Evolutionary conservation across 1,140 invertebrate genomes (phyloP).

Genomic region (Drosophila setifemur): DNA sequence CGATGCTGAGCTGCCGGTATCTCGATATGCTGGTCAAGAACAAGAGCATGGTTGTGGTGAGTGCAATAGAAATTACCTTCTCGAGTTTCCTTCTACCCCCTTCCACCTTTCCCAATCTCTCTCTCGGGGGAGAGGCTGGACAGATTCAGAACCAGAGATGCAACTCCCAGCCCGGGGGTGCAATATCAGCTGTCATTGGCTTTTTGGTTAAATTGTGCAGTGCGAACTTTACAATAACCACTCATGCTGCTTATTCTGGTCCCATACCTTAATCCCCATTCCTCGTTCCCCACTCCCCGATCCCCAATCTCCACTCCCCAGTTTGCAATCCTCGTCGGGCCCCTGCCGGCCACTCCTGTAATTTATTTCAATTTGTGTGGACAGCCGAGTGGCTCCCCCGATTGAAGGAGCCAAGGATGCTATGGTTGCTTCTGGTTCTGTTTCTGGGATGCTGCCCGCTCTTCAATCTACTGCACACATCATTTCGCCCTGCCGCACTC

Average conservation of each 20-base stretch:
- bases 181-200: conserved; percentile 54
- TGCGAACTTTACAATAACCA: conserved; percentile 68
- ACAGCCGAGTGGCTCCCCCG: conserved; percentile 56
- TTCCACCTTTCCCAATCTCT: neutral
- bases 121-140: neutral
- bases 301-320: neutral
- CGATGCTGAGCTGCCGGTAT: conserved; percentile 89
- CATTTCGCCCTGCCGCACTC: conserved; percentile 45
- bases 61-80: conserved; percentile 80
- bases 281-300: conserved; percentile 4
- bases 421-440: neutral
- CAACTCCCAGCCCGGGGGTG: conserved; percentile 22
- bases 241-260: conserved; percentile 60
- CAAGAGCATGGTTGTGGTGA: conserved; percentile 85
- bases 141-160: neutral
- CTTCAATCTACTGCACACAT: conserved; percentile 77
- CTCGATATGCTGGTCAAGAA: conserved; percentile 87
- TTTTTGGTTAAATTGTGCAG: conserved; percentile 63
- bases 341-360: conserved; percentile 63
- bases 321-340: conserved; percentile 1
- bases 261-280: no score
- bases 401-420: conserved; percentile 3
- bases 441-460: conserved; percentile 35
- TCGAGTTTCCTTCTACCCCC: neutral
- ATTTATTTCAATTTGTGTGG: conserved; percentile 80